Conservation (phyloP, 1,140 invertebrate species). For the Drosophila nannoptera region DNA sequence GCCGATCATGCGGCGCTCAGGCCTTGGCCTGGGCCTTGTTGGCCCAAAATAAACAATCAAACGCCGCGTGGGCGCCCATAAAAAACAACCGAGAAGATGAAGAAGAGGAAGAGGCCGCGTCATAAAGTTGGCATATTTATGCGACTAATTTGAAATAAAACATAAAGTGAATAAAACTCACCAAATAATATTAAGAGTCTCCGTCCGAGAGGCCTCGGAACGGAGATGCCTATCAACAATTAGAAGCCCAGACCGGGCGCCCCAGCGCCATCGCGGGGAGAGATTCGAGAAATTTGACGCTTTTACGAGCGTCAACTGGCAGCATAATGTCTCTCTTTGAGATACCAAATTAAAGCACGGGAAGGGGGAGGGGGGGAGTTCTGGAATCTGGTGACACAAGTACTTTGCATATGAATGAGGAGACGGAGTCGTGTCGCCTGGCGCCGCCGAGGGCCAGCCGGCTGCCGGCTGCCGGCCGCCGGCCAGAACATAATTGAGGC, state of each 20-base stretch:
- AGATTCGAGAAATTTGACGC: constrained; percentile 75
- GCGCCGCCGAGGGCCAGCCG: constrained; percentile 18
- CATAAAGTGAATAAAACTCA: constrained; percentile 65
- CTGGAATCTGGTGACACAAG: constrained; percentile 48
- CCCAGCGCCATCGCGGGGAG: constrained; percentile 54
- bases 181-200: constrained; percentile 75
- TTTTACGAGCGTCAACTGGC: constrained; percentile 63
- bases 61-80: constrained; percentile 64
- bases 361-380: neutral
- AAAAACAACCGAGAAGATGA: constrained; percentile 39
- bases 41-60: constrained; percentile 49
- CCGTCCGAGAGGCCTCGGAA: constrained; percentile 15
- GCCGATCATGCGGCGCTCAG: constrained; percentile 18
- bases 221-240: constrained; percentile 73
- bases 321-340: constrained; percentile 76
- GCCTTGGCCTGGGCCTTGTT: constrained; percentile 8
- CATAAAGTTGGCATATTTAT: constrained; percentile 75
- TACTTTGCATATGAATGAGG: constrained; percentile 69
- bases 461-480: neutral
- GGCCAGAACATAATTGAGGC: constrained; percentile 66
- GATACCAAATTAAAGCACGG: constrained; percentile 73
- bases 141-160: constrained; percentile 75
- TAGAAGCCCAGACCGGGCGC: constrained; percentile 50
- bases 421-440: constrained; percentile 38
- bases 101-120: constrained; percentile 7